Conservation (phyloP, 2,888 invertebrate species). For the Idaea aversata region DNA sequence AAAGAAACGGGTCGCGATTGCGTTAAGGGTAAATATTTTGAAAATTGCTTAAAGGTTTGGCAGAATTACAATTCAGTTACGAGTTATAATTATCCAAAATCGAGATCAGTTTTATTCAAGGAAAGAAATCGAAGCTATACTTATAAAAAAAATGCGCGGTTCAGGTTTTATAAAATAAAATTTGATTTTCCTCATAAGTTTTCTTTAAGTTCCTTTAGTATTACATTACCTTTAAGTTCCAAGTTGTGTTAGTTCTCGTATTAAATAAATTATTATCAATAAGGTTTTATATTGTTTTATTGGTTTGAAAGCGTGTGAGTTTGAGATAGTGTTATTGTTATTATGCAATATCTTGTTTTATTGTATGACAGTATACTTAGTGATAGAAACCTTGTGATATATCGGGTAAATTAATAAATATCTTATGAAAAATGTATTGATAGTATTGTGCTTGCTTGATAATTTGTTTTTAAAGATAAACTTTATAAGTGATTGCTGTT, state of each 20-base stretch:
- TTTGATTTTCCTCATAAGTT: background rate
- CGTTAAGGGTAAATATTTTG: too few species aligned
- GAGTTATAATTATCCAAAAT: too few species aligned
- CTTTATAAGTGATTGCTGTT: background rate
- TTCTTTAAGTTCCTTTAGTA: background rate
- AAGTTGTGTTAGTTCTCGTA: slow-evolving; percentile 34
- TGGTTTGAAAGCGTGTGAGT: slow-evolving; percentile 65
- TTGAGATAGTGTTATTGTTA: slow-evolving; percentile 56
- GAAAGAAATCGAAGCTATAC: background rate
- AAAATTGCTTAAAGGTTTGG: too few species aligned
- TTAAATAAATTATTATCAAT: slow-evolving; percentile 74
- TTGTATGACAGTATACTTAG: slow-evolving; percentile 11
- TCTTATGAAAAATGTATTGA: slow-evolving; percentile 26
- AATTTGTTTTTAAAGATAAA: slow-evolving; percentile 1
- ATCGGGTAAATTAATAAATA: slow-evolving; percentile 27
- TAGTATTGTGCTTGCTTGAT: slow-evolving; percentile 6
- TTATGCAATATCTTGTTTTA: slow-evolving; percentile 50
- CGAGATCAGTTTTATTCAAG: background rate
- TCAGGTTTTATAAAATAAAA: too few species aligned
- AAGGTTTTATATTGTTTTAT: slow-evolving; percentile 76
- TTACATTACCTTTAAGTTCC: slow-evolving; percentile 19
- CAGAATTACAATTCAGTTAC: too few species aligned
- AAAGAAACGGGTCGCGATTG: too few species aligned
- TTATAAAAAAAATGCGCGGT: background rate
- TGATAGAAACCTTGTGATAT: slow-evolving; percentile 22